These are phyloP conservation scores for Macquaria australasica DNA, from an alignment of 2,113 vertebrate species.

Conservation along the genomic window DNA sequence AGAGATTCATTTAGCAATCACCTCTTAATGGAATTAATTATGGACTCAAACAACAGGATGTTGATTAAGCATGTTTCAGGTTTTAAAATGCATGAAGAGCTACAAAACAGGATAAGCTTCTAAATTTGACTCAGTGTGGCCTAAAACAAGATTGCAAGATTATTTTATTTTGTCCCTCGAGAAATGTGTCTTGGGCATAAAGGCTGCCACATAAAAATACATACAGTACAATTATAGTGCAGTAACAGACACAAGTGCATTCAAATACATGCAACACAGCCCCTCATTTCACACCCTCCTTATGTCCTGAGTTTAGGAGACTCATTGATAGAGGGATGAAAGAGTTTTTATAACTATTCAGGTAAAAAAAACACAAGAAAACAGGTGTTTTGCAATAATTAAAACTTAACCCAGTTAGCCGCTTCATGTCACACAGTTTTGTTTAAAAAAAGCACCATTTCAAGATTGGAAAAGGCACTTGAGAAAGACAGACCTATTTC, in stretches of 20 bases:
- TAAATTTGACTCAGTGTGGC: background rate
- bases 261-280: too few relatives aligned
- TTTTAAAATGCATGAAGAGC: conserved; percentile 16
- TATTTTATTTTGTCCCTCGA: too few relatives aligned
- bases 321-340: too few relatives aligned
- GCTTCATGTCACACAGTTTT: background rate
- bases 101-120: background rate
- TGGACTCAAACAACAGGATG: conserved; percentile 40
- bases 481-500: background rate
- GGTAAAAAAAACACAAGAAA: background rate
- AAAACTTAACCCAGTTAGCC: background rate
- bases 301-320: too few relatives aligned
- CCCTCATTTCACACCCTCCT: too few relatives aligned
- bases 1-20: conserved; percentile 46
- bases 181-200: too few relatives aligned
- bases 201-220: too few relatives aligned
- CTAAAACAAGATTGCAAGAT: background rate
- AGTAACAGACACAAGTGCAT: too few relatives aligned
- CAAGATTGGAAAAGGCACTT: background rate
- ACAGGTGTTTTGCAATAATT: background rate
- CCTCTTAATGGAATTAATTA: conserved; percentile 55
- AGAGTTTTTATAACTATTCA: too few relatives aligned
- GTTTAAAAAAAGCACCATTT: background rate
- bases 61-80: conserved; percentile 25
- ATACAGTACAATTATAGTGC: too few relatives aligned